Evolutionary conservation across 2,797 vertebrate species (phyloP), one percentile per base, ranked within the genome.

Genomic region (Hippocampus kuda): DNA sequence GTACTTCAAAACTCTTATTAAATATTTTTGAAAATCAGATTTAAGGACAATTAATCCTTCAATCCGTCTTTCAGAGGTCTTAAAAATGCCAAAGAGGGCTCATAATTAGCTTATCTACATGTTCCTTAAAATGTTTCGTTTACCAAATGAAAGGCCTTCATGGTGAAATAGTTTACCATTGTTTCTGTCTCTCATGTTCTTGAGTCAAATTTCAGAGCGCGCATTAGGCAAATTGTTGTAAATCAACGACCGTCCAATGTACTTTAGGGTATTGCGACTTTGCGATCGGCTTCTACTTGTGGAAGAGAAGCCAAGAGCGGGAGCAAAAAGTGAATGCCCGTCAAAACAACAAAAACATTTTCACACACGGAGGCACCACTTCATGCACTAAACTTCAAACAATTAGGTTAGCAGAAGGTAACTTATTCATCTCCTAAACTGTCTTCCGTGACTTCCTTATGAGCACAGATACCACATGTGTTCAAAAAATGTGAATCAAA

Each of bases 401-500:
- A 24, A 4, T 56, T 56, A 48, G 16, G 20, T 18, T 51, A 51
- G 18, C 49, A 20, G 20, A 8, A 8, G 34, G 34, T 5, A 6
- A 34, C 15, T 61, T 38, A 34, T 61, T 18, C 8, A 61, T 15
- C 5, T 18, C 8, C 30, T 59, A 59, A 34, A 34, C 16, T 61
- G 27, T 60, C 57, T 30, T 60, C 27, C 27, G 10, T 18, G 26
- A 20, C 15, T 34, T 60, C 27, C 18, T 34, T 34, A 61, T 20
- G 27, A 34, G 59, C 59, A 38, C 59, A 61, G 15, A 20, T 34
- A 9, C 18, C 27, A 7, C 30, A 13, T 60, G 53, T 38, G 27
- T 38, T 6, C 41, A 56, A 60, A 68, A 64, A 51, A 76, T 76
- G n/a, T 69, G 80, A 70, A 72, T 72, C 79, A 84, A 70, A 79